Evolutionary conservation across 2,113 vertebrate species (phyloP).

Genomic region (Tragelaphus scriptus): DNA sequence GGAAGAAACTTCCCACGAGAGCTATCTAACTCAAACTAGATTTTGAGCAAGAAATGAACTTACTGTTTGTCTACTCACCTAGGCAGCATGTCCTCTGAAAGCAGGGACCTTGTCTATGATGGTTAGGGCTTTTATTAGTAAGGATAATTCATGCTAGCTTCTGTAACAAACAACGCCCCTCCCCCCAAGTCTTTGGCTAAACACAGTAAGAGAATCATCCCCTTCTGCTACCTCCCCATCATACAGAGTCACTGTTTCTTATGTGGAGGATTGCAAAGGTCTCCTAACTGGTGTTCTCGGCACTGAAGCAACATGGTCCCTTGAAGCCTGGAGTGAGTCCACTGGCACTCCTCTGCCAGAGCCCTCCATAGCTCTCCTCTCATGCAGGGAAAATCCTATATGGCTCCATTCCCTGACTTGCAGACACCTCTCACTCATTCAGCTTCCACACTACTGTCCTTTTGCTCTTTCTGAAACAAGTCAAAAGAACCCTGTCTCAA

Average conservation of each 20-base stretch:
- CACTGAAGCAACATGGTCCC: background rate
- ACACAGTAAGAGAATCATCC: background rate
- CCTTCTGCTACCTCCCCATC: background rate
- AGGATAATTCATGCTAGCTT: background rate
- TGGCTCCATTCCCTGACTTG: background rate
- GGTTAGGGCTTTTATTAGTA: background rate
- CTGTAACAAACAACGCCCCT: background rate
- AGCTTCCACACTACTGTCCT: background rate
- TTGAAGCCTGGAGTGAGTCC: too few relatives aligned
- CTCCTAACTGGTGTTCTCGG: background rate
- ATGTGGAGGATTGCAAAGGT: rapidly evolving
- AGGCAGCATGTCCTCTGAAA: background rate
- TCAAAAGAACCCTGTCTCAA: background rate
- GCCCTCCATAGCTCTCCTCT: background rate
- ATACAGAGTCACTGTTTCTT: background rate
- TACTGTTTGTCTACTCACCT: background rate
- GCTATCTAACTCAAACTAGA: background rate
- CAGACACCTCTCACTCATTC: too few relatives aligned
- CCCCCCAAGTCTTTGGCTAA: too few relatives aligned
- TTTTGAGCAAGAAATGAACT: background rate
- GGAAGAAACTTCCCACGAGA: background rate
- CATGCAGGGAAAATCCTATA: background rate
- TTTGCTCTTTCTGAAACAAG: background rate
- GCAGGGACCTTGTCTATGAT: background rate
- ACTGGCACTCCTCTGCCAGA: rapidly evolving